A percentile compares a stretch with the other conserved stretches of the same genome.
phyloP scores from a whole-genome alignment of 2,113 vertebrate species.

The Plecotus auritus region DNA sequence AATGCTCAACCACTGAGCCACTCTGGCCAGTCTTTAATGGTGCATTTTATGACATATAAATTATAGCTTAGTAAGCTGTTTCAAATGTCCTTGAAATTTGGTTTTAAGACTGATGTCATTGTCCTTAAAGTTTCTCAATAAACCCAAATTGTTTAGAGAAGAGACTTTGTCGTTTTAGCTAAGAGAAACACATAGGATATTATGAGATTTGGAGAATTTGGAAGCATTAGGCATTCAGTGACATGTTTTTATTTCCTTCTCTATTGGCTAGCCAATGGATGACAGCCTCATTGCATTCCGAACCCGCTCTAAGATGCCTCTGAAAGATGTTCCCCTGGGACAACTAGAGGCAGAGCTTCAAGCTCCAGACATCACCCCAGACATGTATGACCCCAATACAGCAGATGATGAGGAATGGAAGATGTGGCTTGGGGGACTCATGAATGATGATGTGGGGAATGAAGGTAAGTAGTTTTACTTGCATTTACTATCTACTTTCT shows the following conservation, averaged over 20 bases:
- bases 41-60: background rate
- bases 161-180: background rate
- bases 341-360: slow-evolving; percentile 93
- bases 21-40: background rate
- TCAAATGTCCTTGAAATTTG: background rate
- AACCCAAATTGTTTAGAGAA: background rate
- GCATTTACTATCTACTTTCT: background rate
- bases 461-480: slow-evolving; percentile 82
- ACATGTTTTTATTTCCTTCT: background rate
- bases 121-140: background rate
- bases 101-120: background rate
- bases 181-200: background rate
- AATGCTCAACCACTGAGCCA: too few relatives aligned
- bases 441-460: slow-evolving; percentile 87
- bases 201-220: background rate
- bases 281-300: slow-evolving; percentile 90
- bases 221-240: background rate
- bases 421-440: slow-evolving; percentile 91
- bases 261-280: slow-evolving; percentile 70
- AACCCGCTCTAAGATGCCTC: slow-evolving; percentile 90
- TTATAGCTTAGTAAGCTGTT: background rate
- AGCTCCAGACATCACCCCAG: slow-evolving; percentile 93
- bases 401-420: slow-evolving; percentile 93
- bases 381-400: slow-evolving; percentile 91
- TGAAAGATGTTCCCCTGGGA: slow-evolving; percentile 91